phyloP scores from a whole-genome alignment of 2,113 vertebrate genomes.

The Oryctolagus cuniculus region DNA sequence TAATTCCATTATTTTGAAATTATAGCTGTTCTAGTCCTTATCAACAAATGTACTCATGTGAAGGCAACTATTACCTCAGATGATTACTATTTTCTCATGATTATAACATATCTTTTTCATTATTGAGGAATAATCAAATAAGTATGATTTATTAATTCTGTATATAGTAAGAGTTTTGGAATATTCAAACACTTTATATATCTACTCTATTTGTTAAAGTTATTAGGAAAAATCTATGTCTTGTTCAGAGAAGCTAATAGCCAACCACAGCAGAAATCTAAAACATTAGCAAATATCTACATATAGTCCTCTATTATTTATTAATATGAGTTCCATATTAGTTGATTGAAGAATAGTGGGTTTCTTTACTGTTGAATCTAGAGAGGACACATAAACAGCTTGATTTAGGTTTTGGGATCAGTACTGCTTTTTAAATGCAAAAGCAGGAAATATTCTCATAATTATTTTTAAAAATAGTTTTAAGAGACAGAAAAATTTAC shows the following conservation, averaged over 20 bases:
- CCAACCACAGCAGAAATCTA: neutral
- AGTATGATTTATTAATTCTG: neutral
- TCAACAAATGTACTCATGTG: neutral
- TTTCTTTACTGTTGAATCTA: neutral
- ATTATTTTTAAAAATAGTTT: neutral
- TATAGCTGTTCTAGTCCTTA: neutral
- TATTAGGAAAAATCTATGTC: neutral
- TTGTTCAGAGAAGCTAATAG: slow-evolving; percentile 11
- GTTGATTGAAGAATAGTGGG: neutral
- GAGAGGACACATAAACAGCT: neutral
- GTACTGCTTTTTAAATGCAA: neutral
- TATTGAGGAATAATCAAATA: neutral
- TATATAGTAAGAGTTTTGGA: slow-evolving; percentile 29
- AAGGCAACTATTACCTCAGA: neutral
- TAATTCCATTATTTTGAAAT: neutral
- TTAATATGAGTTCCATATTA: neutral
- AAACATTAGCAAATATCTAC: neutral
- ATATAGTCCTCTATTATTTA: neutral
- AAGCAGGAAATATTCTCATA: neutral
- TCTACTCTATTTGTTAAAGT: slow-evolving; percentile 25
- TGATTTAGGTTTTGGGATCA: neutral
- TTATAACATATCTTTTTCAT: neutral
- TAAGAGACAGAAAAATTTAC: neutral
- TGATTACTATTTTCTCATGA: neutral
- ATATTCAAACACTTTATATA: neutral